These are phyloP conservation scores for Druon quercuslanigerum DNA, from an alignment of 1,140 invertebrate species.

Conservation along the genomic window DNA sequence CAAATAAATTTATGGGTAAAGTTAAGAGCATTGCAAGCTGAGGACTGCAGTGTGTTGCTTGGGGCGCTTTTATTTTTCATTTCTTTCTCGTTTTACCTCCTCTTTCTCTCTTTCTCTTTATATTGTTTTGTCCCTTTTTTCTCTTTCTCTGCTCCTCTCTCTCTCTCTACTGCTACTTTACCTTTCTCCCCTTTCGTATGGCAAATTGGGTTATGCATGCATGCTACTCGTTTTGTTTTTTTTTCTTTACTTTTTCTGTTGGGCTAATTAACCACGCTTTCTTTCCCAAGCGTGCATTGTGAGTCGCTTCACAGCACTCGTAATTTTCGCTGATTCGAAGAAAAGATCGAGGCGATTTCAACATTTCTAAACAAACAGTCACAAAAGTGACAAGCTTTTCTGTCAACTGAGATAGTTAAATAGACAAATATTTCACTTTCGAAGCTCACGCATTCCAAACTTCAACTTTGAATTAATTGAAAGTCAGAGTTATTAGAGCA, in stretches of 20 bases:
- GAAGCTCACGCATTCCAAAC: too few species aligned
- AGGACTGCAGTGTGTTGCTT: constrained; percentile 55
- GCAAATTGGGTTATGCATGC: constrained; percentile 56
- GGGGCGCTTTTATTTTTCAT: constrained; percentile 57
- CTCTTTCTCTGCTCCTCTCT: constrained; percentile 1
- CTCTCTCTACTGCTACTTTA: constrained; percentile 31
- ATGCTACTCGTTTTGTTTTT: constrained; percentile 38
- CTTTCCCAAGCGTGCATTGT: background rate
- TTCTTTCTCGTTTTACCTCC: constrained; percentile 44
- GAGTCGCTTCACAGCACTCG: background rate
- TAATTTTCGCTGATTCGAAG: background rate
- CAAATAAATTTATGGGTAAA: constrained; percentile 72
- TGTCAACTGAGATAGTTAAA: too few species aligned
- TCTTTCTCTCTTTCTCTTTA: constrained; percentile 23
- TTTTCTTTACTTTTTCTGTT: constrained; percentile 38
- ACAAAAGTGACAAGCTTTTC: background rate
- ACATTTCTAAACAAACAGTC: background rate
- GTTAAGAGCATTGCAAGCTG: constrained; percentile 68
- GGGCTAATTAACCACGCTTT: constrained; percentile 55
- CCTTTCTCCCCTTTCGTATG: constrained; percentile 39
- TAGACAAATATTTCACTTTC: too few species aligned
- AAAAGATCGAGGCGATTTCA: background rate
- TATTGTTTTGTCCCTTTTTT: constrained; percentile 35
- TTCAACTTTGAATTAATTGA: too few species aligned
- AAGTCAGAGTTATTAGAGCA: too few species aligned